Conservation (phyloP, 1,140 invertebrate genomes). For the Bathynomus jamesi region DNA sequence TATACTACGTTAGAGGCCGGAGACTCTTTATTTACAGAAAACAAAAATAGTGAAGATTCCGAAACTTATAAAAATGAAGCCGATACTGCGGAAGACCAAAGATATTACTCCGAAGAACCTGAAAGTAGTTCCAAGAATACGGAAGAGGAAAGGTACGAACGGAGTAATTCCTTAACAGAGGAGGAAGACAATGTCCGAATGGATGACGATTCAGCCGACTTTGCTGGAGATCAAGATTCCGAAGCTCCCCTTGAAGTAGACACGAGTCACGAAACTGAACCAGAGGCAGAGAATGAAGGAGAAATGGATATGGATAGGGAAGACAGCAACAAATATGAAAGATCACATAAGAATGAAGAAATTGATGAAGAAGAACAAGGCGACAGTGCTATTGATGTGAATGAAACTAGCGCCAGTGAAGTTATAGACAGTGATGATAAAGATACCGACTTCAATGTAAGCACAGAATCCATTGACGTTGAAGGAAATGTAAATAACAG, state of each 20-base stretch:
- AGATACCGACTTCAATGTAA: constrained; percentile 30
- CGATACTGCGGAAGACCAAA: too few relatives aligned
- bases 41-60: too few relatives aligned
- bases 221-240: constrained; percentile 32
- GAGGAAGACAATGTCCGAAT: constrained; percentile 11
- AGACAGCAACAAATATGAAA: not conserved
- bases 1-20: too few relatives aligned
- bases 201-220: constrained; percentile 25
- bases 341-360: not conserved
- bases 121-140: too few relatives aligned
- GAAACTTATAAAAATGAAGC: too few relatives aligned
- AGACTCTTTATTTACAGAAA: too few relatives aligned
- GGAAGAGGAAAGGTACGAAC: not conserved
- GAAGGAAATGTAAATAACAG: too few relatives aligned
- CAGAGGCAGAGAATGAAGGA: constrained; percentile 27
- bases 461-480: constrained; percentile 22
- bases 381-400: constrained; percentile 32
- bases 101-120: too few relatives aligned
- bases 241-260: constrained; percentile 36
- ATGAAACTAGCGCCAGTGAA: constrained; percentile 28
- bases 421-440: constrained; percentile 28
- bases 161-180: too few relatives aligned
- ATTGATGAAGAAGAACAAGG: constrained; percentile 25
- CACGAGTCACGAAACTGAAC: constrained; percentile 36
- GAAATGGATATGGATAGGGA: constrained; percentile 15